Evolutionary conservation across 2,797 vertebrate species (phyloP).

Genomic region (Danio albolineatus): DNA sequence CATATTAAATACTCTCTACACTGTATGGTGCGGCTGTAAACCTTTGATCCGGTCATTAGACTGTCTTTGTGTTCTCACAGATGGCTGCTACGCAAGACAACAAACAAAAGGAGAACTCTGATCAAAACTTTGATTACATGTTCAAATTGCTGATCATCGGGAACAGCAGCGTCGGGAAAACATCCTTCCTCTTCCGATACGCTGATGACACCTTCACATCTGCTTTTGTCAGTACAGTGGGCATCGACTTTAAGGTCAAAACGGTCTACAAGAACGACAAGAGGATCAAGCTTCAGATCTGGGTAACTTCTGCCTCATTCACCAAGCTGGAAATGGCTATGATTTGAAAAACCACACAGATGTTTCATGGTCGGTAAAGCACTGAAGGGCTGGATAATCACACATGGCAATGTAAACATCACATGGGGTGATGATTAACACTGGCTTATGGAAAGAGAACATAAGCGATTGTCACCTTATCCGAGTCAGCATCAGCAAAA

Average conservation of each 20-base stretch:
- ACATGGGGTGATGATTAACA: conserved; percentile 47
- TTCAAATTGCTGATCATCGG: conserved; percentile 98
- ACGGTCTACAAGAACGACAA: conserved; percentile 98
- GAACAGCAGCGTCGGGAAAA: conserved; percentile 98
- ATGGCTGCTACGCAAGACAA: conserved; percentile 94
- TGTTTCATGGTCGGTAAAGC: conserved; percentile 32
- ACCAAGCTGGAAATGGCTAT: neutral
- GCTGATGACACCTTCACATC: conserved; percentile 97
- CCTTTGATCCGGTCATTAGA: conserved; percentile 19
- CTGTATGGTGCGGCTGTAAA: conserved; percentile 1
- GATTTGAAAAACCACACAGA: neutral
- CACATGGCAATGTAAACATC: conserved; percentile 39
- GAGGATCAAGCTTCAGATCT: conserved; percentile 98
- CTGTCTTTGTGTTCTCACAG: conserved; percentile 74
- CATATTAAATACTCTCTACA: neutral
- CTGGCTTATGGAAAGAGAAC: conserved; percentile 29
- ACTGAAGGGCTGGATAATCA: conserved; percentile 29
- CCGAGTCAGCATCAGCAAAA: conserved; percentile 17
- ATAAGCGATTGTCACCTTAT: conserved; percentile 27
- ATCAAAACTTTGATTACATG: conserved; percentile 99
- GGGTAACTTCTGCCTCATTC: conserved; percentile 82
- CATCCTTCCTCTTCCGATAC: conserved; percentile 96
- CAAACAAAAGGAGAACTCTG: conserved; percentile 94
- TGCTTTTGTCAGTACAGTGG: conserved; percentile 97
- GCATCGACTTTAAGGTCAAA: conserved; percentile 99